phyloP scores from a whole-genome alignment of 2,113 vertebrate species.

The Phyllopteryx taeniolatus region DNA sequence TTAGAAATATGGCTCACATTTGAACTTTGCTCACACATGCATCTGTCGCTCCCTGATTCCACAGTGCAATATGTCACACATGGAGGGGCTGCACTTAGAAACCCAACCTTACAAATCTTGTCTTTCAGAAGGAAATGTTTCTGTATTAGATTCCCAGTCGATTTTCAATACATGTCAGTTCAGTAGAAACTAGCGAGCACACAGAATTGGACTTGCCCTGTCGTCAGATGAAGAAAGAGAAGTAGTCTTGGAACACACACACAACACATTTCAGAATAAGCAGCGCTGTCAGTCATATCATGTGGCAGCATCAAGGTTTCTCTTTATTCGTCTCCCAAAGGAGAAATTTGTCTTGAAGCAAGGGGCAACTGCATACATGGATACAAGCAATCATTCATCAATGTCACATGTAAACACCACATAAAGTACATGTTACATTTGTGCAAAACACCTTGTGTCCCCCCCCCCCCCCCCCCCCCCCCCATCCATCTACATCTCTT shows the following conservation, averaged over 20 bases:
- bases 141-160: slow-evolving; percentile 12
- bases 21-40: slow-evolving; percentile 27
- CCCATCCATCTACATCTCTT: not conserved
- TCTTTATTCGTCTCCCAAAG: not conserved
- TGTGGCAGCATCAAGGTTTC: not conserved
- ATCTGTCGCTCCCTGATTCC: slow-evolving; percentile 23
- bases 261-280: slow-evolving; percentile 15
- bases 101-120: slow-evolving; percentile 6
- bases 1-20: slow-evolving; percentile 37
- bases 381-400: not conserved
- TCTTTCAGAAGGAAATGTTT: not conserved
- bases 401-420: too few relatives aligned
- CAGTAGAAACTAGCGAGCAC: slow-evolving; percentile 4
- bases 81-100: slow-evolving; percentile 18
- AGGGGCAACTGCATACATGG: not conserved
- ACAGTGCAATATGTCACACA: slow-evolving; percentile 43
- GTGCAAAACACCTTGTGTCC: not conserved
- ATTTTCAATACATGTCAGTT: slow-evolving; percentile 26
- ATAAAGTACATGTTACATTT: not conserved
- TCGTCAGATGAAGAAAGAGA: slow-evolving; percentile 17
- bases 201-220: not conserved
- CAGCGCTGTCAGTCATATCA: slow-evolving; percentile 17
- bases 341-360: not conserved
- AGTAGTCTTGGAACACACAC: slow-evolving; percentile 12
- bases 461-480: too few relatives aligned